These are phyloP conservation scores for Alentia gelatinosa DNA, from an alignment of 2,888 invertebrate species.

Conservation along the genomic window DNA sequence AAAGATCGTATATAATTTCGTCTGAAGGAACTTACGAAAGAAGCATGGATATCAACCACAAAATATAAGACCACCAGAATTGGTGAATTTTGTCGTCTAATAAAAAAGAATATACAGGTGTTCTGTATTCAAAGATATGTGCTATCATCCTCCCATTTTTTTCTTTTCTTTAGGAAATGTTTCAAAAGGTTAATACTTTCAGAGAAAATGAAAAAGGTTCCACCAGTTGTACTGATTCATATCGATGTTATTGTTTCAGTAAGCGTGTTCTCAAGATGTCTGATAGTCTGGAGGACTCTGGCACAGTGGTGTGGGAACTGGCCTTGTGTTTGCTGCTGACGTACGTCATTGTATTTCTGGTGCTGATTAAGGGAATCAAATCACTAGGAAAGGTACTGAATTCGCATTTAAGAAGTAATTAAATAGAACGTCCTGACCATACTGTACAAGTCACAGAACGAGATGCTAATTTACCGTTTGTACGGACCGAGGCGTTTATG, in stretches of 20 bases:
- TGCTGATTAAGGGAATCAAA: conserved; percentile 72
- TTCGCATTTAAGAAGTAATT: background rate
- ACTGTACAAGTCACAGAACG: no score
- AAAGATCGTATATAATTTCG: no score
- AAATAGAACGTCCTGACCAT: no score
- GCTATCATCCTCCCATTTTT: background rate
- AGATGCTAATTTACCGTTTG: no score
- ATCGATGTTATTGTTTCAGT: conserved; percentile 65
- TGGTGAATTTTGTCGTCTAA: background rate
- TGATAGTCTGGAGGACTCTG: conserved; percentile 68
- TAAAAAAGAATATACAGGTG: background rate
- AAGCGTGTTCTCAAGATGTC: conserved; percentile 68
- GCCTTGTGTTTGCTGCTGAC: conserved; percentile 68
- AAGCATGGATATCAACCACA: no score
- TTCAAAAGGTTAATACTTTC: background rate
- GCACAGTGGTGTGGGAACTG: conserved; percentile 66
- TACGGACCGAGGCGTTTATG: no score
- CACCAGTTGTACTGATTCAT: no score
- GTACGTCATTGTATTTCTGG: conserved; percentile 71
- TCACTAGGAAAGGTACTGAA: conserved; percentile 69
- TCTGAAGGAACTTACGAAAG: no score
- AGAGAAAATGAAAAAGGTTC: no score
- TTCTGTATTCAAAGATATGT: background rate
- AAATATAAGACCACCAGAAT: no score
- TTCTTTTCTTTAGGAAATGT: background rate